phyloP scores from a whole-genome alignment of 2,888 invertebrate species.

The Portevinia maculata region DNA sequence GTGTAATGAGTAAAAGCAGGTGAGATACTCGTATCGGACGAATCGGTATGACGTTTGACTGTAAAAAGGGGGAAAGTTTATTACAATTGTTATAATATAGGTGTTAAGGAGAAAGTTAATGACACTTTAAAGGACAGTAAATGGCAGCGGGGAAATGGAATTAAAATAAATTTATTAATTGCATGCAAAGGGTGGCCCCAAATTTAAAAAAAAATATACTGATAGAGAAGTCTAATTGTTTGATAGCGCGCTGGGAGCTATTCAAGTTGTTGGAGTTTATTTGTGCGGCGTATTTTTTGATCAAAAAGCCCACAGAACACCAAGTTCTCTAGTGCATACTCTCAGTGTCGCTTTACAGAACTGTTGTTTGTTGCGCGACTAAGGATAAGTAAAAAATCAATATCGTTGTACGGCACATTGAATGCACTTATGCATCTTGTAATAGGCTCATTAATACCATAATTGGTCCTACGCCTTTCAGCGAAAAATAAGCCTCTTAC shows the following conservation, averaged over 20 bases:
- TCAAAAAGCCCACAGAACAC: too few relatives aligned
- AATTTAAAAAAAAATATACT: conserved; percentile 3
- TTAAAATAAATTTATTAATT: conserved; percentile 48
- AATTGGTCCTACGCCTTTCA: too few relatives aligned
- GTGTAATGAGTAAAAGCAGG: conserved; percentile 14
- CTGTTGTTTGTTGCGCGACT: too few relatives aligned
- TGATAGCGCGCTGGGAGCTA: conserved; percentile 12
- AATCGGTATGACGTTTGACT: conserved; percentile 20
- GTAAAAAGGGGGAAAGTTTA: conserved; percentile 3
- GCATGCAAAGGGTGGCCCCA: conserved; percentile 12
- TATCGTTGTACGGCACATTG: too few relatives aligned
- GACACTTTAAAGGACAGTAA: conserved; percentile 65
- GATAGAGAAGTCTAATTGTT: conserved; percentile 1
- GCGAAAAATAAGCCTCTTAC: too few relatives aligned
- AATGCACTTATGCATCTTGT: too few relatives aligned
- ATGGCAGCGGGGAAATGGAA: conserved; percentile 11
- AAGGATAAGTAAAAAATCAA: too few relatives aligned
- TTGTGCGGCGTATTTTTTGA: too few relatives aligned
- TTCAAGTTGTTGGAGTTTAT: conserved; percentile 17
- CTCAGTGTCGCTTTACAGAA: too few relatives aligned
- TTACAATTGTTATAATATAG: conserved; percentile 39
- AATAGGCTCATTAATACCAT: too few relatives aligned
- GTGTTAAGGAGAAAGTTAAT: conserved; percentile 65
- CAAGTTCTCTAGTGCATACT: too few relatives aligned
- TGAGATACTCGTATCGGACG: conserved; percentile 29